Base-by-base conservation (phyloP, 1,140 invertebrate genomes). In the Drosophila pectinifera region DNA sequence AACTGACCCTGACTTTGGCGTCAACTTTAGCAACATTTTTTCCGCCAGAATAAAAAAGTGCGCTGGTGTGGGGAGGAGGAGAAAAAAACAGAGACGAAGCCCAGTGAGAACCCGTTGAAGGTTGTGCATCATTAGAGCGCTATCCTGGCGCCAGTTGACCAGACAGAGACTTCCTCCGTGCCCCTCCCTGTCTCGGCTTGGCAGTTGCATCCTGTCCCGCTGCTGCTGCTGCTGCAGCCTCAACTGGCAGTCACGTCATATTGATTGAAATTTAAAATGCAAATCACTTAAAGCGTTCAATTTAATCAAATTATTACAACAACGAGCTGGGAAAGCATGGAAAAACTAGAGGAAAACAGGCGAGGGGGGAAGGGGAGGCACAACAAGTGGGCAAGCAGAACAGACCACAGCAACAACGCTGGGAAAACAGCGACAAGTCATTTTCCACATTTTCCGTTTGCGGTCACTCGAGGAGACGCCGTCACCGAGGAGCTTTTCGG, bases 231-330 rank as follows among this genome's bases (percentile, higher is more conserved):
- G 54, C 49, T 54, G 59, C 75, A 72, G 61, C 58, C 45, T 51
- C 57, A 34, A 57, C 61, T 56, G 45, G 62, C 49, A 63, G 72
- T 75, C 74, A 77, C 83, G 67, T 82, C 84, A 86, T 79, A 86
- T 86, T 88, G 83, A 88, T 88, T 88, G 80, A 88, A 89, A 88
- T 89, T 89, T 89, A 74, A 89, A 89, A 89, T 89, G 84, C 84
- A 89, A 89, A 89, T 89, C 85, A 89, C 84, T 89, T 84, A 90
- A 84, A 89, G 77, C 80, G 84, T 89, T 80, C 80, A 83, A 89
- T 89, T 89, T 90, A 89, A 89, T 89, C 80, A 89, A 90, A 89
- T 89, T 89, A 89, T 83, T 90, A 73, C 77, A 84, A 72, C 58
- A 76, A 86, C 82, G 63, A 75, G 49, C 73, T 78, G 46, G 53